phyloP scores from a whole-genome alignment of 2,797 vertebrate species.

The Crenuchus spilurus region DNA sequence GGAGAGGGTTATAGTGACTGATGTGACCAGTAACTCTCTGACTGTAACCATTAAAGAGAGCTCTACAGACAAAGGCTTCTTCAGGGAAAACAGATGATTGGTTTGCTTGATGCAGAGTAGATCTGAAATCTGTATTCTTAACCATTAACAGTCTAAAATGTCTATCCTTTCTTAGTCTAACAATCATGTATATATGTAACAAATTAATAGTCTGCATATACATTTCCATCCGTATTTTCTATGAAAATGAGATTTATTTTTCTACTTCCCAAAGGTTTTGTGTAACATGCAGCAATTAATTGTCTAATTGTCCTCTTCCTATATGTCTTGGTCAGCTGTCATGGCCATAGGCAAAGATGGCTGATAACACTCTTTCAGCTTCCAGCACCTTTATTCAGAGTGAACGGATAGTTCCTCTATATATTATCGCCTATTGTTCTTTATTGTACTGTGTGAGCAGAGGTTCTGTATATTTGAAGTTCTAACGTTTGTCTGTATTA shows the following conservation, averaged over 20 bases:
- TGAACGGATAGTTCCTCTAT: neutral
- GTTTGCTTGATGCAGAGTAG: neutral
- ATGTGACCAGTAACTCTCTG: slow-evolving; percentile 95
- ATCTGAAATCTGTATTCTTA: slow-evolving; percentile 24
- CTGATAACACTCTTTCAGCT: slow-evolving; percentile 21
- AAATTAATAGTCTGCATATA: slow-evolving; percentile 38
- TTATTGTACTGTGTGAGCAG: slow-evolving; percentile 41
- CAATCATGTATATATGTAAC: slow-evolving; percentile 52
- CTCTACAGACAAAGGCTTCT: slow-evolving; percentile 96
- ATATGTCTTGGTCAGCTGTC: slow-evolving; percentile 13
- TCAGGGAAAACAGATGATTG: slow-evolving; percentile 85
- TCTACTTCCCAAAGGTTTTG: slow-evolving; percentile 45
- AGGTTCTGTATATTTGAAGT: slow-evolving; percentile 55
- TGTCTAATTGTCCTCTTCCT: neutral
- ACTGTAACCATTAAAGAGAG: slow-evolving; percentile 97
- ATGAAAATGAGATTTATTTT: slow-evolving; percentile 63
- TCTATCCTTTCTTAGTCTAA: slow-evolving; percentile 63
- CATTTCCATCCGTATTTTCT: slow-evolving; percentile 57
- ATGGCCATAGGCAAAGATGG: slow-evolving; percentile 13
- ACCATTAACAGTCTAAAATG: slow-evolving; percentile 63
- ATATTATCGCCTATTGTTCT: neutral
- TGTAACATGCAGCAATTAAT: slow-evolving; percentile 30
- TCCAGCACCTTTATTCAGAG: slow-evolving; percentile 46
- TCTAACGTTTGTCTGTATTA: slow-evolving; percentile 44
- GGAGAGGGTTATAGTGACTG: slow-evolving; percentile 95